Conservation (phyloP, 92 coral and sea anemone genomes). For the Muricea muricata region DNA sequence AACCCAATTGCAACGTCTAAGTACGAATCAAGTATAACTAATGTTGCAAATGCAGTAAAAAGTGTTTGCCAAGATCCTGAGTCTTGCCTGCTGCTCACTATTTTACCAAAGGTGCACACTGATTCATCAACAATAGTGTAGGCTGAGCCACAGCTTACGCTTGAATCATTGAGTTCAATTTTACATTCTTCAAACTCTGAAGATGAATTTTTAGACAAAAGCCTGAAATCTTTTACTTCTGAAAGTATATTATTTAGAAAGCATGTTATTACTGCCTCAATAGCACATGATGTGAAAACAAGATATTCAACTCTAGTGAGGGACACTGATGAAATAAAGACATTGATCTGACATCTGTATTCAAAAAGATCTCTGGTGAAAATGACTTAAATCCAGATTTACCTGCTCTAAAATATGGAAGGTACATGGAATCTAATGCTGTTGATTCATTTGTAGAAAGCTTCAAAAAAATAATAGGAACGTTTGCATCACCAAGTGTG, state of each 20-base stretch:
- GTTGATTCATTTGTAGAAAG: constrained; percentile 47
- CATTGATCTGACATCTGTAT: constrained; percentile 49
- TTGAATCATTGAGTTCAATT: constrained; percentile 32
- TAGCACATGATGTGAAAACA: constrained; percentile 58
- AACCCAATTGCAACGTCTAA: constrained; percentile 47
- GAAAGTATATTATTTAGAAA: constrained; percentile 54
- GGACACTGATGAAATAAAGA: constrained; percentile 44
- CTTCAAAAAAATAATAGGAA: constrained; percentile 37
- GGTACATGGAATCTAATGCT: constrained; percentile 61
- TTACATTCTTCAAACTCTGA: constrained; percentile 47
- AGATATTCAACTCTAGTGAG: constrained; percentile 47
- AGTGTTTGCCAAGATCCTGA: constrained; percentile 41
- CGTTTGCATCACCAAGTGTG: constrained; percentile 49
- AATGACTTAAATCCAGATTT: constrained; percentile 47
- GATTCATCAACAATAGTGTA: constrained; percentile 33
- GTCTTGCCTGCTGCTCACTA: constrained; percentile 54
- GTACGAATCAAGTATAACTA: constrained; percentile 46
- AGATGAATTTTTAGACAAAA: no score
- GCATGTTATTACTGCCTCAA: constrained; percentile 59
- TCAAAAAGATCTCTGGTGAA: constrained; percentile 51
- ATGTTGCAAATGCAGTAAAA: constrained; percentile 54
- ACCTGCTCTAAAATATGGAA: constrained; percentile 61
- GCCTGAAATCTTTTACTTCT: constrained; percentile 44
- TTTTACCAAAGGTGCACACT: constrained; percentile 49
- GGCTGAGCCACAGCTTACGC: no score